Percentiles rank a stretch among this genome's conserved stretches.
Evolutionary conservation across 2,797 vertebrate genomes (phyloP).

Genomic region (Myotis findleyi): DNA sequence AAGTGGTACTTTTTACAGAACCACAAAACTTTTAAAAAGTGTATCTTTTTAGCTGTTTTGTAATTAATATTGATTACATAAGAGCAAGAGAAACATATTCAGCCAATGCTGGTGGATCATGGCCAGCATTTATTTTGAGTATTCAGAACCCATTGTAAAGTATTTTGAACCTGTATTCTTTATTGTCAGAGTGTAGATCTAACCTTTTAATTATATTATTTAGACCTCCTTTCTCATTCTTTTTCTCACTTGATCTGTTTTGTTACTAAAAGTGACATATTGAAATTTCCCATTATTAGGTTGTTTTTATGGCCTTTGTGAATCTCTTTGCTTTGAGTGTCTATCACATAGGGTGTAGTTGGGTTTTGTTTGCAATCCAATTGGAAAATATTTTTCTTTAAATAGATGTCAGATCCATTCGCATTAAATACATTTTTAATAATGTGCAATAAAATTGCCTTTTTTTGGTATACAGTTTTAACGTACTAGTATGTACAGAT

Average conservation of each 20-base stretch:
- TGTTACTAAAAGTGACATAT: background rate
- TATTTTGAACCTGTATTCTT: background rate
- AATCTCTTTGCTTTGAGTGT: background rate
- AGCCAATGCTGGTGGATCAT: background rate
- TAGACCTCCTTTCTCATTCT: background rate
- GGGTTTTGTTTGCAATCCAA: background rate
- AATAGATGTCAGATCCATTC: background rate
- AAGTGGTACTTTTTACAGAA: background rate
- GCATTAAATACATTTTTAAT: background rate
- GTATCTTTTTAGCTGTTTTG: background rate
- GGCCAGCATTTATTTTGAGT: background rate
- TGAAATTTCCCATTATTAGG: background rate
- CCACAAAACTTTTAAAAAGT: background rate
- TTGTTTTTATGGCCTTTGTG: background rate
- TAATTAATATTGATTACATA: slow-evolving; percentile 46
- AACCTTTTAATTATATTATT: background rate
- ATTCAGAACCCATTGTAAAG: background rate
- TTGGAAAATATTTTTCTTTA: slow-evolving; percentile 13
- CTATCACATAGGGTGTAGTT: background rate
- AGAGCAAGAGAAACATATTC: slow-evolving; percentile 12
- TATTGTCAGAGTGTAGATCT: background rate
- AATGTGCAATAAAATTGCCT: background rate
- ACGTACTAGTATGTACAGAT: background rate
- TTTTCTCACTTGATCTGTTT: background rate
- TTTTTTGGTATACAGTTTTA: slow-evolving; percentile 1